Base-by-base conservation (phyloP, 2,113 vertebrate species). In the Aleadryas rufinucha region DNA sequence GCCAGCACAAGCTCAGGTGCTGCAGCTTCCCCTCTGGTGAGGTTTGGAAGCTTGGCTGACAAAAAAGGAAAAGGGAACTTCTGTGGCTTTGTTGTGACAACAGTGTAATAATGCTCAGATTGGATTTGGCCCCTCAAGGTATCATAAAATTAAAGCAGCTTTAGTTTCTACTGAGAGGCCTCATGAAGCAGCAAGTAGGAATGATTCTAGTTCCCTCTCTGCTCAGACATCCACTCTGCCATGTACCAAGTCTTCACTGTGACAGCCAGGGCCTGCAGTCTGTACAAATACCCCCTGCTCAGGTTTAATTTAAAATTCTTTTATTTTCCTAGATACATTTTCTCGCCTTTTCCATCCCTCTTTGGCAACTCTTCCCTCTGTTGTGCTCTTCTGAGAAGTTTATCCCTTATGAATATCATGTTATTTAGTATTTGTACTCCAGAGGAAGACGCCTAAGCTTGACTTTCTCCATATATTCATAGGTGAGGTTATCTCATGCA, bases 171-270 rank as follows among this genome's bases (percentile, higher is more conserved):
- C 53, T 53, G 74, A 44, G 15, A 92, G 15, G 7, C 14, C 23
- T 49, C 12, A 10, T 64, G 44, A 72, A 88, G 49, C 13, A 85
- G 44, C 86, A 64, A 59, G 11, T 50, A 50, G 68, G 37, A 92
- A 54, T 7, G 0, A 75, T 74, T 89, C 35, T 33, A n/a, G 33
- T 42, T 84, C 65, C 81, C 30, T 33, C 35, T 60, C 26, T 75
- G 10, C 31, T 78, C 37, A 78, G 60, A 50, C 19, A 44, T 49
- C 30, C 20, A 45, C 65, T 23, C n/a, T n/a, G 45, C 60, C 1
- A 0, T 16, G 12, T 28, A 28, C n/a, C 6, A 7, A 84, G 30
- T 2, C 2, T 35, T 84, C 2, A 1, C 42, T 78, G 31, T 39
- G n/a, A 60, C 53, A 41, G 57, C 31, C 53, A 61, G 39, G 28